A percentile compares a stretch with the other conserved stretches of the same genome.
These are phyloP conservation scores for Chaitophorus viminalis DNA, from an alignment of 2,888 invertebrate genomes.

Conservation along the genomic window DNA sequence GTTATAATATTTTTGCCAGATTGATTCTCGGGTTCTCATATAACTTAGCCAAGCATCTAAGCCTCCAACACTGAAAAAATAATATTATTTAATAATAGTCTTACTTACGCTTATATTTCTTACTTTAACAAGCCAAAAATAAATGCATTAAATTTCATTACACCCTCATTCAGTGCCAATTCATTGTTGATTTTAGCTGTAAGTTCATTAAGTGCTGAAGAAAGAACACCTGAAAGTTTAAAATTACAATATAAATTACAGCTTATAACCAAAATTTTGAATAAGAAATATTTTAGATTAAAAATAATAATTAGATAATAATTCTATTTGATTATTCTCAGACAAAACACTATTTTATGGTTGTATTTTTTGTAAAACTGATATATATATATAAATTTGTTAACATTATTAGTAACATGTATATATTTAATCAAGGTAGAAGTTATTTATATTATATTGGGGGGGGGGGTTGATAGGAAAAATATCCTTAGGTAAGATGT, in stretches of 20 bases:
- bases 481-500: no score
- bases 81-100: background rate
- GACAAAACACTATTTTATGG: no score
- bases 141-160: constrained; percentile 89
- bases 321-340: background rate
- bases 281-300: background rate
- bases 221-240: constrained; percentile 73
- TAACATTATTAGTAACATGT: no score
- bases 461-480: no score
- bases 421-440: background rate
- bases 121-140: constrained; percentile 87
- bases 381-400: no score
- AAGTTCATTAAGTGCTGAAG: constrained; percentile 83
- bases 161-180: constrained; percentile 83
- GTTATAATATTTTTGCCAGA: constrained; percentile 83
- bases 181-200: constrained; percentile 85
- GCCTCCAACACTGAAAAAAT: constrained; percentile 77
- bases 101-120: constrained; percentile 66
- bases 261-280: background rate
- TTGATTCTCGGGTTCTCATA: constrained; percentile 83
- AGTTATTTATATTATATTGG: no score
- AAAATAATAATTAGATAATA: background rate
- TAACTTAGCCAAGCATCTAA: constrained; percentile 91
- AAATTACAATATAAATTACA: background rate
- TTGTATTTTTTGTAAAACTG: no score